Base-by-base conservation (phyloP, 92 coral and sea anemone genomes). In the Siderastrea radians region DNA sequence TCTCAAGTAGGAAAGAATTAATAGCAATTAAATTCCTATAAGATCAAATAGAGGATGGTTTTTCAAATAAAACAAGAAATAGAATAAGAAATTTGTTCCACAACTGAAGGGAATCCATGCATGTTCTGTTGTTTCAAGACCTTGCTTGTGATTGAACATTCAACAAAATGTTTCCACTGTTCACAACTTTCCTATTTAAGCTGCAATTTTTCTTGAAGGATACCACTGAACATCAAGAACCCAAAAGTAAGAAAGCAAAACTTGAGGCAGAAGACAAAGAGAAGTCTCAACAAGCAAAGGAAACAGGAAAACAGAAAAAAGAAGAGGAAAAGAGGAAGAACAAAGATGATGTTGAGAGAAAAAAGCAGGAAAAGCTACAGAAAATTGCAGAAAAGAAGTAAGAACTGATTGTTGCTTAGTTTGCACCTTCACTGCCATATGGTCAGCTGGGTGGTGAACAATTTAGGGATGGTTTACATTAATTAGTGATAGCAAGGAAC, bases 301-400 rank as follows among this genome's bases (percentile, higher is more conserved):
- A 74, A 75, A 75, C 4, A 61, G 10, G 69, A 38, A 38, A 75
- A 58, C 57, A 62, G 55, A 68, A 73, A 65, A 53, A 78, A 58
- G 73, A n/a, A 12, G 76, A 90, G 53, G 99, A 89, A 43, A 86
- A 89, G 16, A 87, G 81, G 77, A 96, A 88, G 86, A 92, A 79
- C 73, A 93, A 93, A 51, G 98, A 93, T 66, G 99, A 96, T 72
- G 89, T 91, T 61, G 97, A 93, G 81, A 90, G 90, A 48, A 95
- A 94, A 86, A 89, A 92, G 59, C 93, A 87, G 54, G 99, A 96
- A 84, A 90, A 96, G 78, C 89, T 91, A 2, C 95, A 95, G 72
- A 96, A 88, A 68, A 48, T 82, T 46, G 78, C 76, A 57, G 86
- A 82, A 79, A 95, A 87, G 79, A 95, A 95, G 99, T 95, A 84